A percentile compares a stretch with the other conserved stretches of the same genome.
Conservation (phyloP, 2,888 invertebrate species). For the Thalpophila matura region DNA sequence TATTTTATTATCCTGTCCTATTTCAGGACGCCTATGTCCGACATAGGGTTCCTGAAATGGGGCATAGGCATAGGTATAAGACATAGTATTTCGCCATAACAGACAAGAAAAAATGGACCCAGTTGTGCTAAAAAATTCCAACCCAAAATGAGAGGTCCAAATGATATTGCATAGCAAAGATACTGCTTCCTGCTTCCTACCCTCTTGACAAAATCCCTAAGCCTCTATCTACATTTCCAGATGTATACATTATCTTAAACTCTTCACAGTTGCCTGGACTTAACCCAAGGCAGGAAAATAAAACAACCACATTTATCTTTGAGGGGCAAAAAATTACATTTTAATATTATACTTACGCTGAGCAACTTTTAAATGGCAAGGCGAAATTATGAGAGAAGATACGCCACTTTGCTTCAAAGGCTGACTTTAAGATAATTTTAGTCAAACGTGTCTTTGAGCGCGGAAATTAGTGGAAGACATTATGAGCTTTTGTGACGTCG, state of each 20-base stretch:
- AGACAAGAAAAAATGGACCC: too few relatives aligned
- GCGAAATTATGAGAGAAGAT: conserved; percentile 60
- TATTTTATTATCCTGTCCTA: too few relatives aligned
- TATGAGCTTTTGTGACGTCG: conserved; percentile 24
- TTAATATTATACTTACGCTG: conserved; percentile 70
- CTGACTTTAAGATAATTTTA: conserved; percentile 52
- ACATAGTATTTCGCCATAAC: too few relatives aligned
- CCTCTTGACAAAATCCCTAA: not conserved
- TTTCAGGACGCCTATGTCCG: too few relatives aligned
- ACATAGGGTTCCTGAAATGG: too few relatives aligned
- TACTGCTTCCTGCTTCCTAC: too few relatives aligned
- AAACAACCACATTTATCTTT: conserved; percentile 46
- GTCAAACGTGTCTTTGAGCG: conserved; percentile 44
- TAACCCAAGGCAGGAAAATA: conserved; percentile 37
- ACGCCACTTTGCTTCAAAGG: conserved; percentile 56
- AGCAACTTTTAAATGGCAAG: conserved; percentile 71
- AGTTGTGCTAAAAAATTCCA: too few relatives aligned
- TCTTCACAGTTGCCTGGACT: conserved; percentile 1
- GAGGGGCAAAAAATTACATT: conserved; percentile 59
- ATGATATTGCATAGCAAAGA: too few relatives aligned
- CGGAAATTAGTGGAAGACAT: conserved; percentile 45
- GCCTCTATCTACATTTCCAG: not conserved
- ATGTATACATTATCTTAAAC: not conserved
- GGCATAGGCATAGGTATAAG: too few relatives aligned
- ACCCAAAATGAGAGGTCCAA: too few relatives aligned